Conservation (phyloP, 2,888 invertebrate genomes). For the Halocaridina rubra region DNA sequence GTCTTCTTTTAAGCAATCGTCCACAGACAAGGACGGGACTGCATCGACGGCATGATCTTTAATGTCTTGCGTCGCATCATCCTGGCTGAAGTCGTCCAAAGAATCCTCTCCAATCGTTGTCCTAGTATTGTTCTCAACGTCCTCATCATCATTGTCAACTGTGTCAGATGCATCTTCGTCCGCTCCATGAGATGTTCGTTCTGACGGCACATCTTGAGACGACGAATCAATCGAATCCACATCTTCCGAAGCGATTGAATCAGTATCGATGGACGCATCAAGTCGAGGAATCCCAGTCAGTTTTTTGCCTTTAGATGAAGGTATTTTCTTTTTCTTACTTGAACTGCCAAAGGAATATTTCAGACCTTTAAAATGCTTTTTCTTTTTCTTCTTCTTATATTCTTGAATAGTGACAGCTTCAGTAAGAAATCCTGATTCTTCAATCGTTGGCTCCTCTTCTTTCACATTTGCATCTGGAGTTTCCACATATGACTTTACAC, state of each 20-base stretch:
- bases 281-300: not conserved
- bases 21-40: not conserved
- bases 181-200: constrained; percentile 30
- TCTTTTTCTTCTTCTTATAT: constrained; percentile 62
- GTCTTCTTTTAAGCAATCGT: not conserved
- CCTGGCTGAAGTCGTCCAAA: not conserved
- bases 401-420: not conserved
- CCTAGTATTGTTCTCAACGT: constrained; percentile 19
- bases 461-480: too few species aligned
- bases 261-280: constrained; percentile 35
- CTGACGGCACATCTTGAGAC: constrained; percentile 51
- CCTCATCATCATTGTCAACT: constrained; percentile 36
- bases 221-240: constrained; percentile 45
- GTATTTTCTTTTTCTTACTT: constrained; percentile 47
- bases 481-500: too few species aligned
- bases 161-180: constrained; percentile 32
- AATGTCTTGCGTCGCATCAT: not conserved
- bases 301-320: not conserved
- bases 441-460: too few species aligned
- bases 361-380: constrained; percentile 63
- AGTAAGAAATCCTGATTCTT: not conserved
- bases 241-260: constrained; percentile 52
- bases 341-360: constrained; percentile 63
- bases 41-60: not conserved
- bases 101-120: not conserved